Percentiles rank a stretch among this genome's conserved stretches.
These are phyloP conservation scores for Pangasius krempfi DNA, from an alignment of 2,797 vertebrate genomes.

Conservation along the genomic window DNA sequence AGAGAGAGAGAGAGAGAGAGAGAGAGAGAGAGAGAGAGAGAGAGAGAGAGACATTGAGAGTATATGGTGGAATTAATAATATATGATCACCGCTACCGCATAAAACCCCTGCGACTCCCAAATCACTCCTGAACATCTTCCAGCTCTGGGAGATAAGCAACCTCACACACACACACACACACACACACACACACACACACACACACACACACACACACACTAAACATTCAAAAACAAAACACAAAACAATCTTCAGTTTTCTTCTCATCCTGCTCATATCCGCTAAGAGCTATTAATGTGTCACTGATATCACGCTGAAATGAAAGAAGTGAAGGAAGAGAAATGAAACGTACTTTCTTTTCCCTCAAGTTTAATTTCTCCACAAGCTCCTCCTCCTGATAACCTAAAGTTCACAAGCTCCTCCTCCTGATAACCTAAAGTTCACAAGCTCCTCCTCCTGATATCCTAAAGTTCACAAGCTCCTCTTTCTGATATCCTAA, in stretches of 20 bases:
- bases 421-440: background rate
- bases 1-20: background rate
- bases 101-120: background rate
- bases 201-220: slow-evolving; percentile 6
- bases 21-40: background rate
- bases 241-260: background rate
- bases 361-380: background rate
- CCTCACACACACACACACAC: background rate
- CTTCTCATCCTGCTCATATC: background rate
- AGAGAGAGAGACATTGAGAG: background rate
- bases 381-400: background rate
- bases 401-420: background rate
- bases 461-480: no score
- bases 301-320: background rate
- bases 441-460: no score
- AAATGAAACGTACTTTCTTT: background rate
- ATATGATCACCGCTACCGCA: background rate
- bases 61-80: background rate
- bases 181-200: slow-evolving; percentile 18
- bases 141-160: background rate
- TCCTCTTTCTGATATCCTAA: no score
- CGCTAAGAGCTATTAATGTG: no score
- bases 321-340: background rate
- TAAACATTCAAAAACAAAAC: background rate
- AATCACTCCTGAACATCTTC: slow-evolving; percentile 2